Percentiles rank a stretch among this genome's conserved stretches.
Conservation (phyloP, 1,140 invertebrate species). For the Drosophila lacertosa region DNA sequence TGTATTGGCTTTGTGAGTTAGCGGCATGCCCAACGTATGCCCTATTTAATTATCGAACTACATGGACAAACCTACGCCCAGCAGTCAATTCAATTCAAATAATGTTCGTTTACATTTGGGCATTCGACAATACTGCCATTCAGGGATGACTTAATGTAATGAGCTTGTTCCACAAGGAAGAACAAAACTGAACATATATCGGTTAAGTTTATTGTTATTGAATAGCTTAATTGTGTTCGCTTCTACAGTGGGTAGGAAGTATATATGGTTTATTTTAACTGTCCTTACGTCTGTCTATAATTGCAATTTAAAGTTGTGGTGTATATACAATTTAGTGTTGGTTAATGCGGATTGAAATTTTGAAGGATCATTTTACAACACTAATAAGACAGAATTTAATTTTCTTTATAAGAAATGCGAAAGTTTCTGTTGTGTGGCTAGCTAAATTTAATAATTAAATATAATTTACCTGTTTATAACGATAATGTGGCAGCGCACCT, state of each 20-base stretch:
- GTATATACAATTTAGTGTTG: too few relatives aligned
- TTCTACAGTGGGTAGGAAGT: too few relatives aligned
- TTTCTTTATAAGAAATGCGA: not conserved
- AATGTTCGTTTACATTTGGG: not conserved
- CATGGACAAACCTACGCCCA: not conserved
- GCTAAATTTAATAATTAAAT: too few relatives aligned
- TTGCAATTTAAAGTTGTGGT: too few relatives aligned
- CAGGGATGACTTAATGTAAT: not conserved
- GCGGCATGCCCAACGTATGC: not conserved
- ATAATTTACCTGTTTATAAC: slow-evolving; percentile 83
- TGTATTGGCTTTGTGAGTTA: slow-evolving; percentile 24
- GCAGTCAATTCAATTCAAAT: slow-evolving; percentile 33
- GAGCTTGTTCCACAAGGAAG: not conserved
- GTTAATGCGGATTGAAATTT: too few relatives aligned
- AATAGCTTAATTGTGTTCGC: too few relatives aligned
- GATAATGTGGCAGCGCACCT: slow-evolving; percentile 79
- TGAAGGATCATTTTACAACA: too few relatives aligned
- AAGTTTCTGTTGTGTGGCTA: not conserved
- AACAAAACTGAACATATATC: not conserved
- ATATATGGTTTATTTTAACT: too few relatives aligned
- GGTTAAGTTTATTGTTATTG: too few relatives aligned
- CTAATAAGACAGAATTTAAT: not conserved
- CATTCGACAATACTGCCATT: not conserved
- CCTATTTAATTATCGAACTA: slow-evolving; percentile 45
- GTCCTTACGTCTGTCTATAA: too few relatives aligned